Base-by-base conservation (phyloP, 2,113 vertebrate genomes). In the Poeciliopsis prolifica region DNA sequence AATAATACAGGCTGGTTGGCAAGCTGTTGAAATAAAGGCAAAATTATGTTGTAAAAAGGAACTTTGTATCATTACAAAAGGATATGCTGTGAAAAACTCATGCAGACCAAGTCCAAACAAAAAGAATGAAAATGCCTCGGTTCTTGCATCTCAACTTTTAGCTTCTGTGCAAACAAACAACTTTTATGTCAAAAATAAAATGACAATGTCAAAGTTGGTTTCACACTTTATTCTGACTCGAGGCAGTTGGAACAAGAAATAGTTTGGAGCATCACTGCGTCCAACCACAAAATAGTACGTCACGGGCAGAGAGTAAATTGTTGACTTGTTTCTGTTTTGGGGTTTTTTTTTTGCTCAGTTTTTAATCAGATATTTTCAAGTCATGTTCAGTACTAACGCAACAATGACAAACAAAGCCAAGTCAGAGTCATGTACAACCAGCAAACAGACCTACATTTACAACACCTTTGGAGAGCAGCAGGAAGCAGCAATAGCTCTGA, bases 401-500 rank as follows among this genome's bases (percentile, higher is more conserved):
- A 54, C 7, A 19, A 19, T 54, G 51, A 54, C 22, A 54, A 24
- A 10, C 3, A 58, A 58, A n/a, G 22, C 8, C 8, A 58, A n/a
- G 51, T 58, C 7, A 5, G 2, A 58, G 51, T n/a, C n/a, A 24
- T 58, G 9, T 58, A 58, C 22, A 58, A 17, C 24, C 10, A 17
- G 22, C 51, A 58, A 58, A 58, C 51, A 19, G 40, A 58, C 2
- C 8, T 58, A 58, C 24, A 62, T 72, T 63, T 84, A 73, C 70
- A 82, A 81, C 74, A 81, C 65, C 44, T 10, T n/a, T 69, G 64
- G 5, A 80, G 67, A 70, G 58, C 14, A 10, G 75, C 83, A 44
- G 81, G 85, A 86, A 91, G 68, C 54, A 26, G 75, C 78, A 80
- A 76, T 5, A 78, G 54, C 65, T 61, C 5, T 82, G 72, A 80